Conservation (phyloP, 2,113 vertebrate genomes). For the Synchiropus splendidus region DNA sequence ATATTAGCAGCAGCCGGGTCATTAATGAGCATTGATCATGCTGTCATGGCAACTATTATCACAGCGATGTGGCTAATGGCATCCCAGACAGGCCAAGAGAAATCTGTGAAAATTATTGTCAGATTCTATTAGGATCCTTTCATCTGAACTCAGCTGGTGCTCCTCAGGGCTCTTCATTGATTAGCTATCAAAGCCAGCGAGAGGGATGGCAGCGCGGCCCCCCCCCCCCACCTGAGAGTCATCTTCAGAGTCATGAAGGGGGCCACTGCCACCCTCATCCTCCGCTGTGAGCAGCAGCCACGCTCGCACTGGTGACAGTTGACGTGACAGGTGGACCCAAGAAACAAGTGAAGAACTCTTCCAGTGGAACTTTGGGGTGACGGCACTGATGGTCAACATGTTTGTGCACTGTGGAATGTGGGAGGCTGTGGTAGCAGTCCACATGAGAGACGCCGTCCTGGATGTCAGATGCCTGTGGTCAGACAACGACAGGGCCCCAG, state of each 20-base stretch:
- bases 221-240: slow-evolving; percentile 55
- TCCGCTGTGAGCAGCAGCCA: too few species aligned
- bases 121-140: slow-evolving; percentile 72
- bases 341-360: slow-evolving; percentile 62
- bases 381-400: slow-evolving; percentile 71
- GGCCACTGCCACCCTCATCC: too few species aligned
- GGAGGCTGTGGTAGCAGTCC: slow-evolving; percentile 63
- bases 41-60: slow-evolving; percentile 78
- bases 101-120: slow-evolving; percentile 77
- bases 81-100: slow-evolving; percentile 67
- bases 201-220: slow-evolving; percentile 46
- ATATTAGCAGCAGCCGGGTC: slow-evolving; percentile 66
- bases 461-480: slow-evolving; percentile 64
- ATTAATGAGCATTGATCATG: slow-evolving; percentile 77
- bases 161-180: slow-evolving; percentile 63
- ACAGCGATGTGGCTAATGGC: slow-evolving; percentile 72
- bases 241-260: too few species aligned
- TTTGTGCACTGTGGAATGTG: slow-evolving; percentile 69
- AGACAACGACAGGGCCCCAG: slow-evolving; percentile 55
- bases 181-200: slow-evolving; percentile 69
- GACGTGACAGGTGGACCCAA: slow-evolving; percentile 61
- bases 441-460: slow-evolving; percentile 54
- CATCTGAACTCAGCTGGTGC: slow-evolving; percentile 65
- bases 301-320: too few species aligned
- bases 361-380: slow-evolving; percentile 51